Conservation (phyloP, 2,113 vertebrate genomes). For the Variabilichromis moorii region DNA sequence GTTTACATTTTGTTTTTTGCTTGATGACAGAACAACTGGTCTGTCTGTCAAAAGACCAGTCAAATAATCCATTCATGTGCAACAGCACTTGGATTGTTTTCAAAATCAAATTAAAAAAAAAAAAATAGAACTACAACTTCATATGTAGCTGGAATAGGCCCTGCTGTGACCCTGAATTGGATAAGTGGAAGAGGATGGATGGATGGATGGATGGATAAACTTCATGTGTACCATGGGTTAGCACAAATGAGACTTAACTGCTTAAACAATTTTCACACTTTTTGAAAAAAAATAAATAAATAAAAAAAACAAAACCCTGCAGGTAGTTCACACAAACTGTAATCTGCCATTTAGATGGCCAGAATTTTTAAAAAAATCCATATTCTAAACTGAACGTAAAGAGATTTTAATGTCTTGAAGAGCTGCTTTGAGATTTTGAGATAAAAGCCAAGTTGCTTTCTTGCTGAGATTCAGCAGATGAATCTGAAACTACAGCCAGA, state of each 20-base stretch:
- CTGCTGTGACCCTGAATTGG: background rate
- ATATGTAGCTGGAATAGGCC: background rate
- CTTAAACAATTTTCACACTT: background rate
- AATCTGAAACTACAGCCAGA: background rate
- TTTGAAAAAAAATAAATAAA: fast-evolving
- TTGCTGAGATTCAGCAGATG: background rate
- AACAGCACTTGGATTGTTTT: background rate
- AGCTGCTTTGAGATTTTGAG: background rate
- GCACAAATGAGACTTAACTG: background rate
- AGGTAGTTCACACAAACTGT: background rate
- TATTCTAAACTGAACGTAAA: background rate
- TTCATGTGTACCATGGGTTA: background rate
- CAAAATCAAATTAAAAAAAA: fast-evolving
- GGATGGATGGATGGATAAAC: background rate
- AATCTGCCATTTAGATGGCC: background rate
- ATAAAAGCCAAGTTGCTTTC: background rate
- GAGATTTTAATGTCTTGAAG: background rate
- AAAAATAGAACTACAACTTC: background rate
- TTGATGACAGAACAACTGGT: background rate
- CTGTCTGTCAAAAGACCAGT: fast-evolving
- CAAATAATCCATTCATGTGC: background rate
- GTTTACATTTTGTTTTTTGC: background rate
- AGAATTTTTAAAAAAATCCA: fast-evolving
- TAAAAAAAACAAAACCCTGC: fast-evolving
- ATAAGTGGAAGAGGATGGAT: background rate